These are phyloP conservation scores for Globia sparganii DNA, from an alignment of 2,888 invertebrate genomes.

Conservation along the genomic window DNA sequence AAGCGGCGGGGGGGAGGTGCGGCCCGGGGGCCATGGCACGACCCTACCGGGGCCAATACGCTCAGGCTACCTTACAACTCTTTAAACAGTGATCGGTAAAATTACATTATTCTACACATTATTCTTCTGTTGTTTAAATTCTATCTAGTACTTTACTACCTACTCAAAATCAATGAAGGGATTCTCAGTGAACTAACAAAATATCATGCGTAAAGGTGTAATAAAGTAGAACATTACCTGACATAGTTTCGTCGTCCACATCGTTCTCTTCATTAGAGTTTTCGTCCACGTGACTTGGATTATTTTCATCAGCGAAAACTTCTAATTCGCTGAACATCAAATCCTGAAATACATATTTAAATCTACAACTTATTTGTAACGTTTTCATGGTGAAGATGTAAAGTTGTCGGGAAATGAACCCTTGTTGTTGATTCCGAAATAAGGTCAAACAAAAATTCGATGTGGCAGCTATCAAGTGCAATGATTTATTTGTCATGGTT, in stretches of 20 bases:
- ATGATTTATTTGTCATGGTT: not conserved
- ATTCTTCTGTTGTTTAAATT: constrained; percentile 4
- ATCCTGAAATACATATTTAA: constrained; percentile 72
- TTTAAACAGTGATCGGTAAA: constrained; percentile 23
- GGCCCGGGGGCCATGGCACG: constrained; percentile 34
- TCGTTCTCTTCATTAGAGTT: constrained; percentile 96
- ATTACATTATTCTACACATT: constrained; percentile 9
- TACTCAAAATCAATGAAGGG: not conserved
- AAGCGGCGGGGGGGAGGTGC: constrained; percentile 36
- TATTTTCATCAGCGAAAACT: constrained; percentile 91
- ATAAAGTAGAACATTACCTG: constrained; percentile 86
- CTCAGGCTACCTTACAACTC: constrained; percentile 35
- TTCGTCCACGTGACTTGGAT: constrained; percentile 90
- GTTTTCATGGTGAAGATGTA: not conserved
- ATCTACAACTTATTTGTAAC: not conserved
- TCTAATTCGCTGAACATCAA: constrained; percentile 91
- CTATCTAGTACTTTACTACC: not conserved
- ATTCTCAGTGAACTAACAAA: not conserved
- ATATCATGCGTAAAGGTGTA: not conserved
- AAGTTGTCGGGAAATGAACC: not conserved
- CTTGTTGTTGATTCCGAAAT: not conserved
- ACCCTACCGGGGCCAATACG: constrained; percentile 47
- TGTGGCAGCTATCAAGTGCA: not conserved
- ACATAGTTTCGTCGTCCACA: constrained; percentile 96
- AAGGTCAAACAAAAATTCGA: not conserved